A percentile compares a stretch with the other conserved stretches of the same genome.
These are phyloP conservation scores for Carlito syrichta DNA, from an alignment of 2,113 vertebrate species.

Conservation along the genomic window DNA sequence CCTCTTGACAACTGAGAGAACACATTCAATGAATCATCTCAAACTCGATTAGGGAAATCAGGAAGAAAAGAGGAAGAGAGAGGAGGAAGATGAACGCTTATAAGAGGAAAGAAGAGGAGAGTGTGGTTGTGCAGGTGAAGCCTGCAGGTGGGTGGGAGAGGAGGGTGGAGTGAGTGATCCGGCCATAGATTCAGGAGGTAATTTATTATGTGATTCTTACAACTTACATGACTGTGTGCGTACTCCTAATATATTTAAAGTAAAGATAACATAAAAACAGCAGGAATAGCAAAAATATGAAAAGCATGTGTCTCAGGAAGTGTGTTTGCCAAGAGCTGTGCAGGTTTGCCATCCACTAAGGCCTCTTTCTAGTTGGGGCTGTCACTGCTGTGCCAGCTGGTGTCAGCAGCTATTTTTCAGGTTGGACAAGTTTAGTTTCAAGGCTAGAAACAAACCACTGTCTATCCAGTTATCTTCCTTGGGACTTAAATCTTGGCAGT, in stretches of 20 bases:
- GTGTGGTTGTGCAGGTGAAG: background rate
- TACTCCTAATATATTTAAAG: background rate
- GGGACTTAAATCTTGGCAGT: background rate
- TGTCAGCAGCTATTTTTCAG: rapidly evolving
- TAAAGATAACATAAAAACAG: background rate
- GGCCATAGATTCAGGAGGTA: background rate
- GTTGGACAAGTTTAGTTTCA: too few species aligned
- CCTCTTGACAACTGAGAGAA: background rate
- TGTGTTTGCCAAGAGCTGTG: background rate
- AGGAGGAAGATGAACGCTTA: background rate
- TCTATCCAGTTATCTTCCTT: background rate
- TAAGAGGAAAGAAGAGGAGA: background rate
- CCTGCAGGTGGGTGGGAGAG: rapidly evolving
- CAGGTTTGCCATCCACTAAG: too few species aligned
- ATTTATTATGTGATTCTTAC: background rate
- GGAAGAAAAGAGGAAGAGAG: background rate
- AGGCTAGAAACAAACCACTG: background rate
- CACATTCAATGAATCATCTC: rapidly evolving
- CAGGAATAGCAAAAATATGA: too few species aligned
- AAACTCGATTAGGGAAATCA: background rate
- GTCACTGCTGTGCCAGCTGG: background rate
- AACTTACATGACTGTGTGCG: rapidly evolving
- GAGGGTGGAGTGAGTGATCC: too few species aligned
- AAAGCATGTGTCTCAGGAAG: too few species aligned
- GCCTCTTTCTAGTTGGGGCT: too few species aligned